Base-by-base conservation (phyloP, 2,888 invertebrate species). In the Agonopterix arenella region DNA sequence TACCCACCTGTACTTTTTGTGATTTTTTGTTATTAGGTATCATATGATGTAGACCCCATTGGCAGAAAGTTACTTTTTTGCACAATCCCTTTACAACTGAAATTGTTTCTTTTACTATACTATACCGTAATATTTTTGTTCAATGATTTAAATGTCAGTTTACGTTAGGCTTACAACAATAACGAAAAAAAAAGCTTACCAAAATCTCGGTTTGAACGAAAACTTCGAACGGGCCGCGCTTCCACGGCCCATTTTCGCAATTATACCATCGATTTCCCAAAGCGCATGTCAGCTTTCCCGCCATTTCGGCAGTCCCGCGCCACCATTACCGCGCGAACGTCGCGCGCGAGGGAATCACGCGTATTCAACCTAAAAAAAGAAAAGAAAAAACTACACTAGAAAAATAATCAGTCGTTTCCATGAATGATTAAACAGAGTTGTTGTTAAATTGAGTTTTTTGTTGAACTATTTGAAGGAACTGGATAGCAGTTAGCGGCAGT, bases 221-320 rank as follows among this genome's bases (percentile, higher is more conserved):
- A 56, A 58, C 54, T 70, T 71, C 58, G 62, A 63, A 67, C 48
- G 56, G 36, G 53, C 56, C 68, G 43, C 68, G 63, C 60, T 66
- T 61, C 60, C 53, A 53, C 57, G 56, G 54, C 55, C 59, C 28
- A 40, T 45, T 55, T 58, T 59, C 54, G 49, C 54, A 57, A 70
- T 71, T 73, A 69, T 60, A 56, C 62, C 84, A 88, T 88, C 81
- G 88, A 88, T 88, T 85, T 85, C 80, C 68, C 70, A 78, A 66
- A 71, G 88, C 88, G 88, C 88, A 88, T 86, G 88, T 75, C 84
- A 64, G 60, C 53, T 63, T 80, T 77, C 76, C 73, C 79, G 67
- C 75, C 72, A 66, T 70, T 68, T 66, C 64, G 62, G 54, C 65
- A 71, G 80, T 79, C 52, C 60, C 71, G 69, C 69, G 72, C 64